phyloP scores from a whole-genome alignment of 2,888 invertebrate genomes.

The Galerucella pusilla region DNA sequence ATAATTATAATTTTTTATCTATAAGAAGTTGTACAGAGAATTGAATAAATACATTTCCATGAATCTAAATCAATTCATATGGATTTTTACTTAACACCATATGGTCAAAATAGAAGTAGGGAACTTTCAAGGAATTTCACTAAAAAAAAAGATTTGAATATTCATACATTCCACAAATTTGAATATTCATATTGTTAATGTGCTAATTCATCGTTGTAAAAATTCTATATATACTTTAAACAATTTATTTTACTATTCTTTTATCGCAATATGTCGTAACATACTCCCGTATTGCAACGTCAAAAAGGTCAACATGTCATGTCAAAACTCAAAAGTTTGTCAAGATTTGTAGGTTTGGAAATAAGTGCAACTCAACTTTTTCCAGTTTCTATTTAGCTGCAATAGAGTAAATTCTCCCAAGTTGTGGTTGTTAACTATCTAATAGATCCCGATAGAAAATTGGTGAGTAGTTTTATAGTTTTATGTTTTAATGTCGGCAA shows the following conservation, averaged over 20 bases:
- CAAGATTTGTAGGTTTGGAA: conserved; percentile 21
- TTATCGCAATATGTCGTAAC: conserved; percentile 18
- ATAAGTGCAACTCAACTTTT: conserved; percentile 6
- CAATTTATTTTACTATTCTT: conserved; percentile 4
- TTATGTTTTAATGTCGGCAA: conserved; percentile 16
- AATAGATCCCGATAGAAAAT: neutral
- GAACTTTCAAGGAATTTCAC: neutral
- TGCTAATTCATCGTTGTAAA: conserved; percentile 20
- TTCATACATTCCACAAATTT: neutral
- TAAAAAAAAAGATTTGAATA: neutral
- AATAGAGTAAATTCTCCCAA: conserved; percentile 12
- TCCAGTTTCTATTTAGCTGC: conserved; percentile 6
- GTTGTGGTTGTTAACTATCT: conserved; percentile 14
- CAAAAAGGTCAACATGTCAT: conserved; percentile 30
- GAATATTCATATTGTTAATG: neutral
- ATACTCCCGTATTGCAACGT: conserved; percentile 16
- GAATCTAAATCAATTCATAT: too few relatives aligned
- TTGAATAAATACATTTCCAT: too few relatives aligned
- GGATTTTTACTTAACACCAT: too few relatives aligned
- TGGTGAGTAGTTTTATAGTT: conserved; percentile 23
- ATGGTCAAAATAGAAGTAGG: neutral
- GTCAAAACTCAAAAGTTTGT: conserved; percentile 25
- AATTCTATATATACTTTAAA: conserved; percentile 15
- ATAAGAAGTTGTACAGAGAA: too few relatives aligned
- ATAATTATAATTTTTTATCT: too few relatives aligned